Evolutionary conservation across 2,797 vertebrate species (phyloP).

Genomic region (Delichon dasypus): DNA sequence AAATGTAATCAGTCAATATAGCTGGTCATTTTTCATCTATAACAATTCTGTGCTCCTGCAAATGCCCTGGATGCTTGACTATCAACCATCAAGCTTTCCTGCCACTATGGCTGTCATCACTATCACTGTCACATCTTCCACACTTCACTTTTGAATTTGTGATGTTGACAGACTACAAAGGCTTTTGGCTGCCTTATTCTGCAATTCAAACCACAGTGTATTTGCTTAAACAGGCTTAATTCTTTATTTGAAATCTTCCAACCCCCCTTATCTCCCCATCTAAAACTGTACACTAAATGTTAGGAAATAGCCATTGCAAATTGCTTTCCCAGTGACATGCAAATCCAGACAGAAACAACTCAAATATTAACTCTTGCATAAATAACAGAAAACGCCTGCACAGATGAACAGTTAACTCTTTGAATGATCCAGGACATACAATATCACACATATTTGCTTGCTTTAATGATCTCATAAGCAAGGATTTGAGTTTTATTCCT

Average conservation of each 20-base stretch:
- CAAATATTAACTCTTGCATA: conserved; percentile 83
- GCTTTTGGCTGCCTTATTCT: conserved; percentile 82
- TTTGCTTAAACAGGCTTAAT: conserved; percentile 94
- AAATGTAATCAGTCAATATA: conserved; percentile 71
- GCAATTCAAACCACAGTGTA: conserved; percentile 92
- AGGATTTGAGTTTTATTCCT: conserved; percentile 23
- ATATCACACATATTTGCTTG: conserved; percentile 56
- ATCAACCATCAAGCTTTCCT: conserved; percentile 50
- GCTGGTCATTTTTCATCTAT: conserved; percentile 68
- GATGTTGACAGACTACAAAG: conserved; percentile 76
- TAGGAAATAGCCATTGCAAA: conserved; percentile 80
- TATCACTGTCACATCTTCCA: conserved; percentile 46
- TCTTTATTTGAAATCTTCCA: conserved; percentile 92
- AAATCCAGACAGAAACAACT: conserved; percentile 75
- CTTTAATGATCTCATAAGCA: conserved; percentile 50
- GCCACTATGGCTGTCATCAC: conserved; percentile 70
- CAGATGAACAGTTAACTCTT: conserved; percentile 85
- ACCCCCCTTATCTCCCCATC: conserved; percentile 83
- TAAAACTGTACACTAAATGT: conserved; percentile 75
- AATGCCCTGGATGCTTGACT: conserved; percentile 56
- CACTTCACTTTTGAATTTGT: conserved; percentile 72
- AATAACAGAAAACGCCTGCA: conserved; percentile 77
- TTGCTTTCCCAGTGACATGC: conserved; percentile 86
- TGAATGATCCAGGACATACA: conserved; percentile 71
- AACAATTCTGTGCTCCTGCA: conserved; percentile 60